Evolutionary conservation across 1,140 invertebrate genomes (phyloP), one percentile per base, ranked within the genome.

Genomic region (Nebria ingens): DNA sequence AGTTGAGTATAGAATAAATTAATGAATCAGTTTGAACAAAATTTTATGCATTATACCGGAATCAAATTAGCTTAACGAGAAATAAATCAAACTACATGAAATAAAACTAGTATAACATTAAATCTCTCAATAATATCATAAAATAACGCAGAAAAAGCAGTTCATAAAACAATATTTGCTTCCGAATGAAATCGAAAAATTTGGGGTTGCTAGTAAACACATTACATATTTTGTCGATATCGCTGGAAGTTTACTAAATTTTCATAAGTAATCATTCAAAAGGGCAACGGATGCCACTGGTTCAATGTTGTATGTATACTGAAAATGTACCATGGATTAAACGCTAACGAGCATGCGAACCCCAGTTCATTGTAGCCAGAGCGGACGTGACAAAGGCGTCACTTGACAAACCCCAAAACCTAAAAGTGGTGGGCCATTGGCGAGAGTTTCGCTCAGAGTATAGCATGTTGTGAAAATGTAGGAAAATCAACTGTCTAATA

Each of bases 351-450:
- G 40, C 9, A 3, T 17, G 3, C 40, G 3, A 17, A 45, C 40
- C 3, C 15, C 40, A 9, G 13, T 29, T 29, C 25, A 29, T 13
- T 29, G 9, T 17, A 17, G 15, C 40, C 6, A 45, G 40, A 17
- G 17, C 40, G 15, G 6, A 45, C 40, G 40, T 45, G 15, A 45
- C 40, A 45, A 45, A 45, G 40, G 15, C 40, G 6, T 45, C 40
- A 45, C 40, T 45, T 17, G 40, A 45, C 40, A 45, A 45, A 45
- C 40, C 6, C 40, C 15, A 17, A 45, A 45, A 45, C 40, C 40
- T 45, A 9, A 45, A 12, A 11, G 40, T 45, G 40, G 40, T 12
- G 15, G 9, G 40, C 40, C 40, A 45, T 17, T 12, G 15, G 40
- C 15, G 6, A 17, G 3, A 11, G 9, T 17, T 17, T 11, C 6